Conservation (phyloP, 2,797 vertebrate genomes). For the Pantherophis alleghaniensis region DNA sequence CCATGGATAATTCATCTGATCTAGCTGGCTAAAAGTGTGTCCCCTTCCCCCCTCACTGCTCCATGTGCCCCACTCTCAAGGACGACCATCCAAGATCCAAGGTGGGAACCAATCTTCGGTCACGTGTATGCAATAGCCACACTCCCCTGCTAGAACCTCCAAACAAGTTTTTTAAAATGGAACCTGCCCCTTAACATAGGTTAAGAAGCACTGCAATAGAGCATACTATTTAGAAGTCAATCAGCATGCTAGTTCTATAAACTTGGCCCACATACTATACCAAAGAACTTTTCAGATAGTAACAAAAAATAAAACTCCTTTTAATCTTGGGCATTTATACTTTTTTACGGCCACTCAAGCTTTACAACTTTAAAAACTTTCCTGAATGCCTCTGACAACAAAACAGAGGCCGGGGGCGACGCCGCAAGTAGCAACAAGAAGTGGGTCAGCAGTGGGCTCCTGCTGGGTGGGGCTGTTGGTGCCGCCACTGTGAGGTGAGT, state of each 20-base stretch:
- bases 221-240: neutral
- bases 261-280: neutral
- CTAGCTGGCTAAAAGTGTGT: neutral
- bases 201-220: neutral
- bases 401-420: too few relatives aligned
- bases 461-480: too few relatives aligned
- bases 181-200: neutral
- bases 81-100: neutral
- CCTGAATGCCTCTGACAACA: too few relatives aligned
- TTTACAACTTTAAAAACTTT: neutral
- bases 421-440: too few relatives aligned
- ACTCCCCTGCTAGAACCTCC: neutral
- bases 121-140: neutral
- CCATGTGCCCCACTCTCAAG: neutral
- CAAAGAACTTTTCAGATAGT: neutral
- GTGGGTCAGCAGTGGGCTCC: too few relatives aligned
- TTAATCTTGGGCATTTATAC: neutral
- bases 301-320: neutral
- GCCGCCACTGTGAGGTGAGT: too few relatives aligned
- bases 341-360: neutral
- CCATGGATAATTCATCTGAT: neutral
- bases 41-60: neutral
- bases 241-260: neutral
- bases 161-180: neutral
- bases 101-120: neutral